phyloP scores from a whole-genome alignment of 2,797 vertebrate species.

The Cirrhinus mrigala region DNA sequence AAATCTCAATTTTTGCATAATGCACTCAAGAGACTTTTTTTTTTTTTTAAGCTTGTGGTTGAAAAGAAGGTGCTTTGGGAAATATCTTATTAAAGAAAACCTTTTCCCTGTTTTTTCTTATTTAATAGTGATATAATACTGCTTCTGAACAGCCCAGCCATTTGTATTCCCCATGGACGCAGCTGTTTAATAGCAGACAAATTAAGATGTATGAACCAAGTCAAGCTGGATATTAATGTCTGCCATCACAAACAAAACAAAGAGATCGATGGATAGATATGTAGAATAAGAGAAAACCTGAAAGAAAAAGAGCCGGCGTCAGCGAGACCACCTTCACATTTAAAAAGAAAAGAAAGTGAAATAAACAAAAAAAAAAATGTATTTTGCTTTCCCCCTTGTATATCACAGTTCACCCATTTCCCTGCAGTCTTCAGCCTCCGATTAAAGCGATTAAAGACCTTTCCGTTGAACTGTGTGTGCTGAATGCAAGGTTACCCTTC shows the following conservation, averaged over 20 bases:
- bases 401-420: constrained; percentile 21
- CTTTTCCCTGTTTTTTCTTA: neutral
- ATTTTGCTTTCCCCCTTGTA: neutral
- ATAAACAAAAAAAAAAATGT: neutral
- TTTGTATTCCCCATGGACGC: constrained; percentile 27
- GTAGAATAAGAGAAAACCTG: constrained; percentile 9
- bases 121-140: constrained; percentile 27
- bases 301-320: neutral
- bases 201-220: constrained; percentile 51
- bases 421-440: constrained; percentile 20
- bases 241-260: constrained; percentile 38
- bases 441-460: constrained; percentile 13
- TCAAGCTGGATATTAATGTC: constrained; percentile 30
- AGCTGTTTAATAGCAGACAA: constrained; percentile 53
- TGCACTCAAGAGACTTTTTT: constrained; percentile 37
- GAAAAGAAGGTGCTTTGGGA: constrained; percentile 31
- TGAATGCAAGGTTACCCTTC: constrained; percentile 30
- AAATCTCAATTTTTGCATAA: constrained; percentile 26
- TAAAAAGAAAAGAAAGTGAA: constrained; percentile 5
- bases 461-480: constrained; percentile 17
- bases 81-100: constrained; percentile 21
- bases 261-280: constrained; percentile 28
- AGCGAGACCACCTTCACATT: neutral
- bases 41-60: neutral
- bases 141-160: constrained; percentile 30